Conservation (phyloP, 2,797 vertebrate species). For the Sebastes matsubarae region DNA sequence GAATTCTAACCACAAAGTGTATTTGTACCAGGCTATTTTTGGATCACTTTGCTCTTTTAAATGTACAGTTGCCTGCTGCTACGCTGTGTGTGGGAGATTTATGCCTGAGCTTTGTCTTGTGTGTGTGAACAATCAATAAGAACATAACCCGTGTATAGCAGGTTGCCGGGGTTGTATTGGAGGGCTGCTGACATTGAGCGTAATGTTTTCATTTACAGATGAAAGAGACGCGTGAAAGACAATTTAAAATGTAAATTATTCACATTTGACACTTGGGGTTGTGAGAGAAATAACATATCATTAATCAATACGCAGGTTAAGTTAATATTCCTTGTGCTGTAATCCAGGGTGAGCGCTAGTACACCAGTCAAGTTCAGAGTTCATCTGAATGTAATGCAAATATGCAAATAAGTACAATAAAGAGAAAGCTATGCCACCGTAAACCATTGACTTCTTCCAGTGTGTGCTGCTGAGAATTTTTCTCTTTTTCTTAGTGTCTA, state of each 20-base stretch:
- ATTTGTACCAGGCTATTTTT: background rate
- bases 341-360: background rate
- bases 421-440: background rate
- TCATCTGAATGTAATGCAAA: background rate
- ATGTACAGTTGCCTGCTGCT: background rate
- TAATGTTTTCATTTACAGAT: conserved; percentile 35
- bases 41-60: conserved; percentile 17
- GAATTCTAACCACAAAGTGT: background rate
- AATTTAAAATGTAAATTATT: conserved; percentile 54
- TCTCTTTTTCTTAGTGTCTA: background rate
- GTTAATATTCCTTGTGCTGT: background rate
- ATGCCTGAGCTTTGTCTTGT: conserved; percentile 23
- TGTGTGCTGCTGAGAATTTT: background rate
- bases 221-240: conserved; percentile 31
- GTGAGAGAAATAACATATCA: conserved; percentile 34
- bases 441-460: background rate
- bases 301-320: background rate
- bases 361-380: background rate
- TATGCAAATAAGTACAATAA: background rate
- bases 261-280: conserved; percentile 33
- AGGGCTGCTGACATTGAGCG: conserved; percentile 16
- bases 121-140: conserved; percentile 67
- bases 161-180: conserved; percentile 27
- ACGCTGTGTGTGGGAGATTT: conserved; percentile 6
- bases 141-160: conserved; percentile 32